Evolutionary conservation across 2,797 vertebrate genomes (phyloP).

Genomic region (Borostomias antarcticus): DNA sequence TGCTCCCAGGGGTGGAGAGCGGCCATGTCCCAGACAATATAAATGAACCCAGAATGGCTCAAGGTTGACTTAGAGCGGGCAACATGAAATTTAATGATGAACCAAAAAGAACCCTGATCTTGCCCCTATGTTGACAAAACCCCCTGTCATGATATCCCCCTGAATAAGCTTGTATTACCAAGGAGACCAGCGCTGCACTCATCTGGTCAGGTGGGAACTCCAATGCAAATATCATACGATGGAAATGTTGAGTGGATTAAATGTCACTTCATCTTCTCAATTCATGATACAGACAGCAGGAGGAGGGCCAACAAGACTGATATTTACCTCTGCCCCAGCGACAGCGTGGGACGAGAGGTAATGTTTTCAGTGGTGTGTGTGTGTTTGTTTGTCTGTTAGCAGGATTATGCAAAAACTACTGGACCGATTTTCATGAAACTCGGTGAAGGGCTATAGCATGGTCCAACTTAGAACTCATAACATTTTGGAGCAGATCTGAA

Average conservation of each 20-base stretch:
- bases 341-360: too few relatives aligned
- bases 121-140: slow-evolving; percentile 56
- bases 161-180: slow-evolving; percentile 35
- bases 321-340: too few relatives aligned
- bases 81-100: slow-evolving; percentile 65
- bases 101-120: slow-evolving; percentile 43
- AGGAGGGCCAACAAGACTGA: slow-evolving; percentile 66
- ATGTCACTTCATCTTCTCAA: slow-evolving; percentile 69
- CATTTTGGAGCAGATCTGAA: too few relatives aligned
- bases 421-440: too few relatives aligned
- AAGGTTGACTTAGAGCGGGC: slow-evolving; percentile 75
- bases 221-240: slow-evolving; percentile 75
- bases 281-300: slow-evolving; percentile 58
- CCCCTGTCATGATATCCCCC: slow-evolving; percentile 44
- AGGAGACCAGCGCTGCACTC: slow-evolving; percentile 39
- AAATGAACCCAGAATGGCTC: slow-evolving; percentile 71
- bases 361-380: too few relatives aligned
- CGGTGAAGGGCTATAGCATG: too few relatives aligned
- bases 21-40: slow-evolving; percentile 72
- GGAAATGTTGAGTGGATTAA: slow-evolving; percentile 68
- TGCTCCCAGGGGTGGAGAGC: slow-evolving; percentile 70
- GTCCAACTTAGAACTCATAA: too few relatives aligned
- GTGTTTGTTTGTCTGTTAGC: too few relatives aligned
- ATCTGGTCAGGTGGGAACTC: slow-evolving; percentile 67
- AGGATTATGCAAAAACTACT: too few relatives aligned